phyloP scores from a whole-genome alignment of 2,888 invertebrate genomes.

The Myopa tessellatipennis region DNA sequence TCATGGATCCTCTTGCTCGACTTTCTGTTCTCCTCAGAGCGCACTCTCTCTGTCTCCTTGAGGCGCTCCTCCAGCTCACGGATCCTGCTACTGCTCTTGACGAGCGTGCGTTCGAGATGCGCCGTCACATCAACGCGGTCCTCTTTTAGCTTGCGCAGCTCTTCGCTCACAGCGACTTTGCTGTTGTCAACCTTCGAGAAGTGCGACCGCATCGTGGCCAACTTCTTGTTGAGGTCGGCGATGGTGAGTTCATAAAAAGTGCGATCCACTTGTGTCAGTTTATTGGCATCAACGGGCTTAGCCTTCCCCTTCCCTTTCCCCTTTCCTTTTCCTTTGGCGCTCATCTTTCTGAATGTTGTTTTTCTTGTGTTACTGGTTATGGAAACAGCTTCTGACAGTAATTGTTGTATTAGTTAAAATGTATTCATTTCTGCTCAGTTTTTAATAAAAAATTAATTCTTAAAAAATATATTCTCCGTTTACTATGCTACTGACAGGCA shows the following conservation, averaged over 20 bases:
- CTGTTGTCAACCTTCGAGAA: conserved; percentile 79
- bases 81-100: conserved; percentile 75
- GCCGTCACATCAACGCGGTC: conserved; percentile 88
- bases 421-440: too few species aligned
- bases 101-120: conserved; percentile 80
- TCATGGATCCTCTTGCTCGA: conserved; percentile 80
- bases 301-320: conserved; percentile 70
- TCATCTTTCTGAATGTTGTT: conserved; percentile 9
- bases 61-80: conserved; percentile 76
- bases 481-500: too few species aligned
- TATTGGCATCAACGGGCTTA: conserved; percentile 70
- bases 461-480: too few species aligned
- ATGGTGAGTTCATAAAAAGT: conserved; percentile 86
- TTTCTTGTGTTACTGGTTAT: too few species aligned
- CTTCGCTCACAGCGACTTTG: conserved; percentile 75
- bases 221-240: conserved; percentile 83
- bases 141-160: conserved; percentile 77
- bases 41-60: conserved; percentile 73
- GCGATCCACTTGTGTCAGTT: conserved; percentile 73
- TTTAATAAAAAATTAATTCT: too few species aligned
- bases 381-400: too few species aligned
- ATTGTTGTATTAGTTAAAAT: too few species aligned
- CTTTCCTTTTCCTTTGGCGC: conserved; percentile 49
- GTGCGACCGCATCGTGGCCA: conserved; percentile 76
- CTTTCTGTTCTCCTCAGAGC: conserved; percentile 74